Conservation (phyloP, 2,113 vertebrate species). For the Murina feae region DNA sequence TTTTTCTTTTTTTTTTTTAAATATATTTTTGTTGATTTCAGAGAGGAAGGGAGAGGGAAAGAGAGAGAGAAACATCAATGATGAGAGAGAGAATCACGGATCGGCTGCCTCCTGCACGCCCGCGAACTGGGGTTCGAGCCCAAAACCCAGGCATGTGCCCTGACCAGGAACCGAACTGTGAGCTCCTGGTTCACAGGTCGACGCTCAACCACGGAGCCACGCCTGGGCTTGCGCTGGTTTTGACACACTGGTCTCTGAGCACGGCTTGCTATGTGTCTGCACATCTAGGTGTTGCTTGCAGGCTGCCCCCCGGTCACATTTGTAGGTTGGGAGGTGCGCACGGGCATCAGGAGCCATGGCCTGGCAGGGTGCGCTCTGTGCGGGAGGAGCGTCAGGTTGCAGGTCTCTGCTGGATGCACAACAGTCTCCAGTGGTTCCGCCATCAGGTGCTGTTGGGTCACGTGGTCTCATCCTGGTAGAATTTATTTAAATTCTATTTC, state of each 20-base stretch:
- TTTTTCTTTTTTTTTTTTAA: too few species aligned
- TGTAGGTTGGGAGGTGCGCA: background rate
- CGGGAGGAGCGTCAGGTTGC: slow-evolving; percentile 46
- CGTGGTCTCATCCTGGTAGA: slow-evolving; percentile 25
- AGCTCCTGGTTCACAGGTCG: too few species aligned
- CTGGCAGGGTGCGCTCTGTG: background rate
- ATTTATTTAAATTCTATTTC: slow-evolving; percentile 66
- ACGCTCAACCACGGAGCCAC: too few species aligned
- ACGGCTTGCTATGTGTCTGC: background rate
- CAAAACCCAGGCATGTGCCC: too few species aligned
- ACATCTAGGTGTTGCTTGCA: background rate
- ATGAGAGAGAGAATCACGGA: too few species aligned
- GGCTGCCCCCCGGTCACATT: background rate
- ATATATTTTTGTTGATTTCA: too few species aligned
- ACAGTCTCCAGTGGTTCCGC: slow-evolving; percentile 54
- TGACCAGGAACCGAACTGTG: too few species aligned
- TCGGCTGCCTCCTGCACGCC: too few species aligned
- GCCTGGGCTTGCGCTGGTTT: background rate
- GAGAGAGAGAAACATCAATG: too few species aligned
- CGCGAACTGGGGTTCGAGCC: too few species aligned
- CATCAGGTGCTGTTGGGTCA: slow-evolving; percentile 4
- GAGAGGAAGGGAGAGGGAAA: too few species aligned
- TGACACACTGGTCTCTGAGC: background rate
- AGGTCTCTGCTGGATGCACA: background rate
- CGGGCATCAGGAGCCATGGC: slow-evolving; percentile 35